phyloP scores from a whole-genome alignment of 2,113 vertebrate species.

The Petaurus breviceps region DNA sequence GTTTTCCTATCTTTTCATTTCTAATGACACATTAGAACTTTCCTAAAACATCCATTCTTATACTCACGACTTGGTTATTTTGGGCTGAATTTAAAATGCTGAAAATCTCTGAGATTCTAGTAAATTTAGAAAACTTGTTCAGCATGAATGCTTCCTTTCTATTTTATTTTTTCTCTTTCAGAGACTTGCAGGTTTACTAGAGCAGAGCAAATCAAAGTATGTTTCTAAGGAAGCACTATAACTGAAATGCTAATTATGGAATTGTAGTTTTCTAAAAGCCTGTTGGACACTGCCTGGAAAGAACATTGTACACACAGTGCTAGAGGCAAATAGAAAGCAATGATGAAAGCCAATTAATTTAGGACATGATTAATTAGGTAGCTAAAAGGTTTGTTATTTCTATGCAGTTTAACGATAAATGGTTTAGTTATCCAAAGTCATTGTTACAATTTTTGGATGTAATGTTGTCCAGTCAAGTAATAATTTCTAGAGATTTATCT shows the following conservation, averaged over 20 bases:
- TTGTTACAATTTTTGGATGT: neutral
- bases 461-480: neutral
- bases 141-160: slow-evolving; percentile 31
- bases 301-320: neutral
- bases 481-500: neutral
- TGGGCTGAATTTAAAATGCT: neutral
- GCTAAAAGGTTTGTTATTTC: neutral
- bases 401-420: neutral
- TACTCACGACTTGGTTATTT: neutral
- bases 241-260: slow-evolving; percentile 50
- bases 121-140: neutral
- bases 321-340: slow-evolving; percentile 34
- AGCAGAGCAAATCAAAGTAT: neutral
- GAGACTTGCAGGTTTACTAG: neutral
- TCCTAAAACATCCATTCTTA: neutral
- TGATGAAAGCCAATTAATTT: neutral
- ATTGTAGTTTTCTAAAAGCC: slow-evolving; percentile 28
- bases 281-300: neutral
- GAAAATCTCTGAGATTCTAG: slow-evolving; percentile 9
- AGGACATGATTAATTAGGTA: slow-evolving; percentile 18
- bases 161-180: neutral
- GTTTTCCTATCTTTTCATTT: neutral
- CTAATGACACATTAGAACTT: neutral
- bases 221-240: neutral
- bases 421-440: neutral